Evolutionary conservation across 2,888 invertebrate species (phyloP).

Genomic region (Deroplatys truncata): DNA sequence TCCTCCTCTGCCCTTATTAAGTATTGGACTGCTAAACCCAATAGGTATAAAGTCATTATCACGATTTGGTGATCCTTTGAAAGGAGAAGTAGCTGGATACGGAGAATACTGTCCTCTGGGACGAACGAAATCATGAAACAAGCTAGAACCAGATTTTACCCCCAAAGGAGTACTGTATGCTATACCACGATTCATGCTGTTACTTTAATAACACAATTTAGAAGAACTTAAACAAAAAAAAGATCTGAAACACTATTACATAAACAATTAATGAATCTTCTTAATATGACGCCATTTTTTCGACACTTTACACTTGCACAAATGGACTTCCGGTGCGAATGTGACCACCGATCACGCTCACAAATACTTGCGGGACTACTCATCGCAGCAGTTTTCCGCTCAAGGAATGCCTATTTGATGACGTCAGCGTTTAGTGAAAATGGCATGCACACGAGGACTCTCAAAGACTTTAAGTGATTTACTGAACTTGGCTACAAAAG

Average conservation of each 20-base stretch:
- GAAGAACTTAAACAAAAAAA: not conserved
- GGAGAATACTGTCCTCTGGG: not conserved
- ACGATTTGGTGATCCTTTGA: not conserved
- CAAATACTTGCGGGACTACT: not conserved
- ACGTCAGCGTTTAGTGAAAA: too few relatives aligned
- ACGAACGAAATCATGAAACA: conserved; percentile 8
- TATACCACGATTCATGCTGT: not conserved
- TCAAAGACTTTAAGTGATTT: too few relatives aligned
- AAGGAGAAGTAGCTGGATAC: conserved; percentile 4
- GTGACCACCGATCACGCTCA: not conserved
- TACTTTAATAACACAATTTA: not conserved
- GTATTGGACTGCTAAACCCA: conserved; percentile 21
- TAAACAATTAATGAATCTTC: not conserved
- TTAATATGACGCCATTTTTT: not conserved
- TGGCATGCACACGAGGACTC: too few relatives aligned
- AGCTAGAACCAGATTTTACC: not conserved
- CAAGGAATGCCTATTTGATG: too few relatives aligned
- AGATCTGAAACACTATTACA: not conserved
- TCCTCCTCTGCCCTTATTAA: conserved; percentile 6
- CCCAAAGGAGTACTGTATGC: not conserved
- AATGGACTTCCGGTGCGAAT: not conserved
- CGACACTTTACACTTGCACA: not conserved
- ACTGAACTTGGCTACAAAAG: too few relatives aligned
- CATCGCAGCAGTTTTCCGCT: not conserved
- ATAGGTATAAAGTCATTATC: conserved; percentile 23